Evolutionary conservation across 2,888 invertebrate species (phyloP).

Genomic region (Ormyrus labotus): DNA sequence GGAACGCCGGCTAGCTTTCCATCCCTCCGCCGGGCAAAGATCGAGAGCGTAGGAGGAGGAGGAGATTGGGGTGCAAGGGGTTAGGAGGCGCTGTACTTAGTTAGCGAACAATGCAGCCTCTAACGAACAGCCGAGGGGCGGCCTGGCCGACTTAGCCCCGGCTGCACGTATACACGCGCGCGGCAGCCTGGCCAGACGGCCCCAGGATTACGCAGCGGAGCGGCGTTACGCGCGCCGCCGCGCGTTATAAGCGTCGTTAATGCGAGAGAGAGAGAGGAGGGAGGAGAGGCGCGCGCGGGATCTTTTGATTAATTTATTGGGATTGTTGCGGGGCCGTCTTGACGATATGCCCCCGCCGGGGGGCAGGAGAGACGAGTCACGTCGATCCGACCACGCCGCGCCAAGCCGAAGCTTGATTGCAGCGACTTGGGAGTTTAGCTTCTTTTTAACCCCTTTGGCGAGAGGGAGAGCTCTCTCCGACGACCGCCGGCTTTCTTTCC

Average conservation of each 20-base stretch:
- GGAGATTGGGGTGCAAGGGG: conserved; percentile 15
- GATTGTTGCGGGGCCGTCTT: conserved; percentile 13
- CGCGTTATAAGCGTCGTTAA: conserved; percentile 50
- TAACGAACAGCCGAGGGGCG: conserved; percentile 75
- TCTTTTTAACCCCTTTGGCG: too few relatives aligned
- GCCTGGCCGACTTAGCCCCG: conserved; percentile 44
- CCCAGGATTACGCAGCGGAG: conserved; percentile 65
- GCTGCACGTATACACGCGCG: not conserved
- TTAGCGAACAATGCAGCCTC: conserved; percentile 76
- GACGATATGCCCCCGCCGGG: not conserved
- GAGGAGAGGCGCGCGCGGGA: not conserved
- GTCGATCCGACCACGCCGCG: not conserved
- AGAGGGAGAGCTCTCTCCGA: too few relatives aligned
- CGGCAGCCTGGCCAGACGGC: conserved; percentile 62
- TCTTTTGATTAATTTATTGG: conserved; percentile 56
- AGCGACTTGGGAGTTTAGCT: conserved; percentile 34
- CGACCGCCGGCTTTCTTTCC: too few relatives aligned
- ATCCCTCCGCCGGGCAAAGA: not conserved
- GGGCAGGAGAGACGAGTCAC: not conserved
- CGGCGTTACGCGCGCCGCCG: conserved; percentile 1
- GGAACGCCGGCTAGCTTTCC: not conserved
- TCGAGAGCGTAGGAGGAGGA: not conserved
- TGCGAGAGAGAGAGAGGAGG: conserved; percentile 18
- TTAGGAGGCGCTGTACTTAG: conserved; percentile 72
- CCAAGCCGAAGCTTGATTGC: conserved; percentile 27